Conservation (phyloP, 2,888 invertebrate species). For the Polia nebulosa region DNA sequence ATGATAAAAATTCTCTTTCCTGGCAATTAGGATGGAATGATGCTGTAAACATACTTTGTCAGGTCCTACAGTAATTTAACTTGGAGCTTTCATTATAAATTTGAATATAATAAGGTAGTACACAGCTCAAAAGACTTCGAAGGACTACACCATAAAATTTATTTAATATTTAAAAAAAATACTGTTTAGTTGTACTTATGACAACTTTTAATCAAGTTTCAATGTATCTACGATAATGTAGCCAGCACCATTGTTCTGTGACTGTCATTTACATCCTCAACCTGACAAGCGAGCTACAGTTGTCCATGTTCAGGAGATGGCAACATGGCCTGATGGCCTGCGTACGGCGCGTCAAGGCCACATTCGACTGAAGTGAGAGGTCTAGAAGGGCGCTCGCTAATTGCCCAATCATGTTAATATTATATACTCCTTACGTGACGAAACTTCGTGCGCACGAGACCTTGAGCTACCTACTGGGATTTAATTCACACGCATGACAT, state of each 20-base stretch:
- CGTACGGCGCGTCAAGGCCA: slow-evolving; percentile 32
- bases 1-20: slow-evolving; percentile 3
- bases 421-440: slow-evolving; percentile 48
- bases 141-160: not conserved
- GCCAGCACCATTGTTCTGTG: slow-evolving; percentile 21
- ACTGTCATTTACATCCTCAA: slow-evolving; percentile 21
- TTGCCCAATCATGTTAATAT: slow-evolving; percentile 59
- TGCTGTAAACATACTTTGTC: not conserved
- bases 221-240: slow-evolving; percentile 13
- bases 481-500: slow-evolving; percentile 22
- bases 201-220: not conserved
- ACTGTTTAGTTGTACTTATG: not conserved
- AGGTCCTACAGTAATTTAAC: no score
- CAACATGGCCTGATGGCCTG: slow-evolving; percentile 13
- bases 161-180: not conserved
- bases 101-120: not conserved
- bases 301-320: not conserved
- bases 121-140: not conserved
- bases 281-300: not conserved
- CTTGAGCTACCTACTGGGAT: slow-evolving; percentile 37
- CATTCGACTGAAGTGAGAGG: slow-evolving; percentile 48
- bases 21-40: not conserved
- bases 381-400: slow-evolving; percentile 55
- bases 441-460: slow-evolving; percentile 52
- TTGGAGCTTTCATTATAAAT: no score